phyloP scores from a whole-genome alignment of 2,797 vertebrate genomes.

The Dendrocincla fuliginosa region DNA sequence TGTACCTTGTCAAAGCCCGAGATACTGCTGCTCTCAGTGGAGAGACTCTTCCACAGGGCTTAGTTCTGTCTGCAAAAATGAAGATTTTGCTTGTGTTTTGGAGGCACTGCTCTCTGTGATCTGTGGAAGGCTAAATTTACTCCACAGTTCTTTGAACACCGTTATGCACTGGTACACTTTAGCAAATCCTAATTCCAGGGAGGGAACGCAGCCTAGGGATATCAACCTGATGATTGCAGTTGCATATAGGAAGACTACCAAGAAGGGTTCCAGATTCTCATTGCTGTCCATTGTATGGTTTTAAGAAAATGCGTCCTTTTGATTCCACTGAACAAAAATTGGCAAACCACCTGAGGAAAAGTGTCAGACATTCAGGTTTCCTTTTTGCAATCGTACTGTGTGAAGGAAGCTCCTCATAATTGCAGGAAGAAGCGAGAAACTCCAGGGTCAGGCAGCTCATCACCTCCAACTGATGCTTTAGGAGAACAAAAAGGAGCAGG shows the following conservation, averaged over 20 bases:
- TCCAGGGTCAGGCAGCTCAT: neutral
- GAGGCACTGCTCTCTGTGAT: neutral
- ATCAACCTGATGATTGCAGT: neutral
- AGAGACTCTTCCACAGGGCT: neutral
- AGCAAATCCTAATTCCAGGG: neutral
- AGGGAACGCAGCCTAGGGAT: neutral
- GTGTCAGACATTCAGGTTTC: neutral
- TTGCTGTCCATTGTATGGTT: neutral
- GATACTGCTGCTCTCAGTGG: neutral
- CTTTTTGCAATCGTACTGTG: rapidly evolving
- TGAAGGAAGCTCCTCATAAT: neutral
- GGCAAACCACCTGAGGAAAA: neutral
- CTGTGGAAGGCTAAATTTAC: neutral
- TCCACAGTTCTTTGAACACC: neutral
- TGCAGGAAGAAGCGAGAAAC: neutral
- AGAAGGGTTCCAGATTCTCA: neutral
- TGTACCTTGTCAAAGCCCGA: neutral
- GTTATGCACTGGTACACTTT: neutral
- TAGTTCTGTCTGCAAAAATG: neutral
- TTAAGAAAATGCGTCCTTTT: neutral
- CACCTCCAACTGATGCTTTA: neutral
- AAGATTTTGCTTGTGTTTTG: neutral
- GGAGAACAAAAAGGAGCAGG: neutral
- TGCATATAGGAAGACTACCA: neutral
- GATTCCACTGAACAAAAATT: neutral